A percentile compares a stretch with the other conserved stretches of the same genome.
These are phyloP conservation scores for Mionectes macconnelli DNA, from an alignment of 2,113 vertebrate genomes.

Conservation along the genomic window DNA sequence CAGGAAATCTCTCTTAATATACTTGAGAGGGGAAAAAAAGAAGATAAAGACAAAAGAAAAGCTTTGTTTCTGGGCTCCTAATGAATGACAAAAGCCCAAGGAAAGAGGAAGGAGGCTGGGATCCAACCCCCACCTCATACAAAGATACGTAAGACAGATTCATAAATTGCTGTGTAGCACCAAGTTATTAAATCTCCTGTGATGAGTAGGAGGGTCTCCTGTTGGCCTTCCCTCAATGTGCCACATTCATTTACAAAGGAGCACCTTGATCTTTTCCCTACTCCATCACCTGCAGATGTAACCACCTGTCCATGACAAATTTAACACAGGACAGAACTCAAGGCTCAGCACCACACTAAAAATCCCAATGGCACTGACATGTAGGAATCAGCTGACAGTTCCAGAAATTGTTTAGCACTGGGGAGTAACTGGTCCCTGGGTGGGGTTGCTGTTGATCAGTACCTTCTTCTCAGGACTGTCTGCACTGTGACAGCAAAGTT, in stretches of 20 bases:
- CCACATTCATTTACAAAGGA: neutral
- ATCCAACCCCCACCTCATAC: neutral
- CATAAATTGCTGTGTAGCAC: neutral
- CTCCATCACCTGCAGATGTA: accelerated
- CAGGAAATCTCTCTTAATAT: neutral
- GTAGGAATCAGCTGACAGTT: neutral
- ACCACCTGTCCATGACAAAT: neutral
- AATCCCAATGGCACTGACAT: neutral
- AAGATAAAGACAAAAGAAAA: neutral
- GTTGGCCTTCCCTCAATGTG: neutral
- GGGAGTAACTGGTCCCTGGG: accelerated
- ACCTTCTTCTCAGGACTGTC: neutral
- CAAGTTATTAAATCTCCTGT: neutral
- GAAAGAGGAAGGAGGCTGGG: neutral
- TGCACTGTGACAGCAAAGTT: neutral
- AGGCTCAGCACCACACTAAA: neutral
- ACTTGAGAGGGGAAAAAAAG: neutral
- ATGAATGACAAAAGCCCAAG: neutral
- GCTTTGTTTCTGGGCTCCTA: neutral
- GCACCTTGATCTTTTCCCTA: neutral
- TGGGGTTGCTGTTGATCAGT: neutral
- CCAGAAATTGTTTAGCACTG: too few relatives aligned
- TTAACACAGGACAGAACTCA: neutral
- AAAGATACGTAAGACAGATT: neutral
- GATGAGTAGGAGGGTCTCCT: neutral